Evolutionary conservation across 2,888 invertebrate species (phyloP).

Genomic region (Isoperla grammatica): DNA sequence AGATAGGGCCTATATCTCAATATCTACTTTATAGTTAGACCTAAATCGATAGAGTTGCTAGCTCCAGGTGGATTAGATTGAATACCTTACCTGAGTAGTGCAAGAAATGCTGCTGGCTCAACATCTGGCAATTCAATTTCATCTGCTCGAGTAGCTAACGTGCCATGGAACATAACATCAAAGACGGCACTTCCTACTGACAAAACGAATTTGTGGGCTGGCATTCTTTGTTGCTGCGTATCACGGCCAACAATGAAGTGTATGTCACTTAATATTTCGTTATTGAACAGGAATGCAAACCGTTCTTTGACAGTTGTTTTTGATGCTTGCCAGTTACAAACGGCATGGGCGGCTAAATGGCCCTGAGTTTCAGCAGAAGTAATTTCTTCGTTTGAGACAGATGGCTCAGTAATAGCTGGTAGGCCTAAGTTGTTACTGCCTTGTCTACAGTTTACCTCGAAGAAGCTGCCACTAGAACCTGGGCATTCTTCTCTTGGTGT

Average conservation of each 20-base stretch:
- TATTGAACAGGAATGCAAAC: slow-evolving; percentile 62
- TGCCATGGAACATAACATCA: slow-evolving; percentile 81
- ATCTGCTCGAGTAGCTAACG: slow-evolving; percentile 59
- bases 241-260: slow-evolving; percentile 73
- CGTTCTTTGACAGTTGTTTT: slow-evolving; percentile 71
- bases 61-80: not conserved
- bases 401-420: no score
- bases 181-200: slow-evolving; percentile 81
- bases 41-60: no score
- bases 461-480: no score
- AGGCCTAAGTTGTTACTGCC: no score
- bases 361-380: no score
- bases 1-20: not conserved
- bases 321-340: slow-evolving; percentile 65
- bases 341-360: no score
- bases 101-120: slow-evolving; percentile 73
- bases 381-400: no score
- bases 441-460: no score
- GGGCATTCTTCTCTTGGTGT: no score
- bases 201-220: slow-evolving; percentile 74
- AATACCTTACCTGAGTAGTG: slow-evolving; percentile 51
- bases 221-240: slow-evolving; percentile 60
- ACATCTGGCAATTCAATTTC: slow-evolving; percentile 79
- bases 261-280: slow-evolving; percentile 63
- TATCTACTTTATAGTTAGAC: not conserved